phyloP scores from a whole-genome alignment of 2,113 vertebrate genomes.

The Colistium nudipinnis region DNA sequence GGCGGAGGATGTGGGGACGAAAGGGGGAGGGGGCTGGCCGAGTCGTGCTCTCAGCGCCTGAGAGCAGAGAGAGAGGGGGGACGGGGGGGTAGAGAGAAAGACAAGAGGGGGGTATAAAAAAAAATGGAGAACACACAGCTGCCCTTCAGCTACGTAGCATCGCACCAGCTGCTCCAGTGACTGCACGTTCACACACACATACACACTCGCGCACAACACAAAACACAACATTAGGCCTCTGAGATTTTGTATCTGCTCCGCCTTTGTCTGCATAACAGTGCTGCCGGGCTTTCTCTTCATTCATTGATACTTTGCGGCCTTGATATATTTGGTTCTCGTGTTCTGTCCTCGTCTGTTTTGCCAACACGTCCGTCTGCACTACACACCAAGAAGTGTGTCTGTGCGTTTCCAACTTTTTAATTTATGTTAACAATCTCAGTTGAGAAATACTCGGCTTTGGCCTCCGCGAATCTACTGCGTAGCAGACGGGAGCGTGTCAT shows the following conservation, averaged over 20 bases:
- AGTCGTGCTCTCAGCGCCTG: constrained; percentile 87
- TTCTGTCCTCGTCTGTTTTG: constrained; percentile 28
- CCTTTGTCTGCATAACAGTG: constrained; percentile 63
- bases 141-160: constrained; percentile 70
- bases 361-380: constrained; percentile 35
- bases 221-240: constrained; percentile 36
- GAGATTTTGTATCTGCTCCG: constrained; percentile 42
- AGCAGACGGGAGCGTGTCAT: neutral
- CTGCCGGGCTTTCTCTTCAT: constrained; percentile 49
- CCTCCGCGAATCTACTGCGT: neutral
- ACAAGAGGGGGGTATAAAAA: constrained; percentile 36
- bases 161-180: constrained; percentile 74
- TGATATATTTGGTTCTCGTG: constrained; percentile 22
- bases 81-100: constrained; percentile 41
- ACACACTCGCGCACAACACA: constrained; percentile 31
- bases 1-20: constrained; percentile 60
- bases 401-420: constrained; percentile 53
- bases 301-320: constrained; percentile 65
- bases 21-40: constrained; percentile 86
- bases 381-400: constrained; percentile 34
- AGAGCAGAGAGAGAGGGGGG: constrained; percentile 79
- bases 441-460: neutral
- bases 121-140: constrained; percentile 69
- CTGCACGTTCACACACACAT: constrained; percentile 44
- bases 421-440: constrained; percentile 6